Conservation (phyloP, 2,113 vertebrate species). For the Notothenia rossii region DNA sequence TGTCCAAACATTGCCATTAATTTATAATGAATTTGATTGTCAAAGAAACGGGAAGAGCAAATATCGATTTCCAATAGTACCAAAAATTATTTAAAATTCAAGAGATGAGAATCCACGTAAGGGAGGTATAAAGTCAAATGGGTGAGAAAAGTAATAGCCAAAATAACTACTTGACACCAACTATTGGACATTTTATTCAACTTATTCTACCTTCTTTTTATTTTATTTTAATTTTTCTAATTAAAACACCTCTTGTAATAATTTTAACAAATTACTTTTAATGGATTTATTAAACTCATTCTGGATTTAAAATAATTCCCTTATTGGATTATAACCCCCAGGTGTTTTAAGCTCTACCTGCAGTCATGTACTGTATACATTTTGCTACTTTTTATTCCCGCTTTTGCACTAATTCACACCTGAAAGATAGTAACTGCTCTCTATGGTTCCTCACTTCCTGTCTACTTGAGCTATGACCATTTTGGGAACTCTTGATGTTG, state of each 20-base stretch:
- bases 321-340: slow-evolving; percentile 6
- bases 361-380: too few species aligned
- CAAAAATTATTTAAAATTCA: neutral
- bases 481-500: neutral
- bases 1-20: neutral
- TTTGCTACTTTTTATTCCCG: neutral
- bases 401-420: neutral
- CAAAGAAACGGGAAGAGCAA: too few species aligned
- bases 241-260: too few species aligned
- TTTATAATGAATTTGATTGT: neutral
- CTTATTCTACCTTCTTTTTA: neutral
- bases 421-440: neutral
- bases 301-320: slow-evolving; percentile 3
- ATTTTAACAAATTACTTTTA: slow-evolving; percentile 4
- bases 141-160: neutral
- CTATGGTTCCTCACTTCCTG: neutral
- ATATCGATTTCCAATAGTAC: neutral
- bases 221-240: too few species aligned
- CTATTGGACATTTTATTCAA: neutral
- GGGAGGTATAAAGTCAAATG: neutral
- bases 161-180: neutral
- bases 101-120: neutral
- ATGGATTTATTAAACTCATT: neutral
- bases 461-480: neutral
- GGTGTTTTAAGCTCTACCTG: neutral